These are phyloP conservation scores for Umimayanthus kanabou DNA, from an alignment of 92 coral and sea anemone species.

Conservation along the genomic window DNA sequence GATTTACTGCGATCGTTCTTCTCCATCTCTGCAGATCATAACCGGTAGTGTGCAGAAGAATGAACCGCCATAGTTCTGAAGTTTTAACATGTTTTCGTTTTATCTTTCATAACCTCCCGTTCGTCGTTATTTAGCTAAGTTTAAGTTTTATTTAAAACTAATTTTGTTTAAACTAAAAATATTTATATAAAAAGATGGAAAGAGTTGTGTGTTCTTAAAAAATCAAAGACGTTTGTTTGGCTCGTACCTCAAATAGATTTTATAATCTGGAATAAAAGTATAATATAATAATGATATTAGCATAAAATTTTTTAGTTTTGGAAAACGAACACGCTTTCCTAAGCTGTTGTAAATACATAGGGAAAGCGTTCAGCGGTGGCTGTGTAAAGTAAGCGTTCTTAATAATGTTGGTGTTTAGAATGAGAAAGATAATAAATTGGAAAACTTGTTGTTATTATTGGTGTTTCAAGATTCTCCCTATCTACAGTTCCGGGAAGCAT, in stretches of 20 bases:
- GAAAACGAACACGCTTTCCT: neutral
- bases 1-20: no score
- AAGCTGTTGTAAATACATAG: conserved; percentile 7
- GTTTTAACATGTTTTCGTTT: neutral
- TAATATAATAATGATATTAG: conserved; percentile 20
- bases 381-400: neutral
- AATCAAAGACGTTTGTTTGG: neutral
- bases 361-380: neutral
- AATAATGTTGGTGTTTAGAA: neutral
- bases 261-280: neutral
- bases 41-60: no score
- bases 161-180: neutral
- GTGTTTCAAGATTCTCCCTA: neutral
- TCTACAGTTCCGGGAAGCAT: neutral
- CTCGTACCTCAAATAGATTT: neutral
- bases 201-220: neutral
- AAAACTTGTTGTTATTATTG: neutral
- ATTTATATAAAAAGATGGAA: neutral
- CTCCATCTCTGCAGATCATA: no score
- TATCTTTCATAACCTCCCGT: neutral
- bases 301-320: conserved; percentile 28
- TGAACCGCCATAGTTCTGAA: neutral
- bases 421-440: neutral
- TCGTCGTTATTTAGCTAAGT: neutral
- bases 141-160: neutral